phyloP scores from a whole-genome alignment of 2,888 invertebrate genomes.

The Ectemnius continuus region DNA sequence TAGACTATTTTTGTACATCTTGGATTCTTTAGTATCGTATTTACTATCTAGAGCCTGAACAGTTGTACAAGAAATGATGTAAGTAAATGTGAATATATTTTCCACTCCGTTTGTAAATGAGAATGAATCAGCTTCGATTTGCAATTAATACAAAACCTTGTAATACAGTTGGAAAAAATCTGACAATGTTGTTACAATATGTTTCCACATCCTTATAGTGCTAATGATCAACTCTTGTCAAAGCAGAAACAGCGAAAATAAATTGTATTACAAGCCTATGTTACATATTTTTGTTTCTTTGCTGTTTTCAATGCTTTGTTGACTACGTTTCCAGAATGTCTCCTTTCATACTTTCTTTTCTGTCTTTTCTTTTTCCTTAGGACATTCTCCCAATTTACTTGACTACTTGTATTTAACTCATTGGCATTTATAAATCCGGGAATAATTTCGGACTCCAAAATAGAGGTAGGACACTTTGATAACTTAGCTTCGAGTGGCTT shows the following conservation, averaged over 20 bases:
- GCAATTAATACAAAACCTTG: not conserved
- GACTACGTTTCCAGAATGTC: conserved; percentile 55
- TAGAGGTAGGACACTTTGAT: conserved; percentile 30
- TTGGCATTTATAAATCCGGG: conserved; percentile 67
- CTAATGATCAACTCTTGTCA: conserved; percentile 14
- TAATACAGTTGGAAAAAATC: not conserved
- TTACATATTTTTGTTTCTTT: conserved; percentile 32
- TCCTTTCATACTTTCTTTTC: conserved; percentile 58
- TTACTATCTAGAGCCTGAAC: too few relatives aligned
- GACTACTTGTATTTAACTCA: conserved; percentile 61
- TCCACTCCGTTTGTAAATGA: not conserved
- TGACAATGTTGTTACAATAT: not conserved
- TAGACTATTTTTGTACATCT: conserved; percentile 9
- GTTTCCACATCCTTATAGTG: not conserved
- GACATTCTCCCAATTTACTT: conserved; percentile 71
- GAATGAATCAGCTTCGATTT: not conserved
- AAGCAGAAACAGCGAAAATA: not conserved
- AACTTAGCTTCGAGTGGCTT: conserved; percentile 39
- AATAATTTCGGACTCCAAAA: conserved; percentile 54
- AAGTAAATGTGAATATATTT: too few relatives aligned
- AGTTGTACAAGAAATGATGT: too few relatives aligned
- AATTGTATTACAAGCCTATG: conserved; percentile 26
- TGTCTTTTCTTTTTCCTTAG: conserved; percentile 61
- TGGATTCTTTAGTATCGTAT: not conserved
- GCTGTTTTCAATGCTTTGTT: conserved; percentile 64